Evolutionary conservation across 2,113 vertebrate genomes (phyloP).

Genomic region (Larimichthys crocea): DNA sequence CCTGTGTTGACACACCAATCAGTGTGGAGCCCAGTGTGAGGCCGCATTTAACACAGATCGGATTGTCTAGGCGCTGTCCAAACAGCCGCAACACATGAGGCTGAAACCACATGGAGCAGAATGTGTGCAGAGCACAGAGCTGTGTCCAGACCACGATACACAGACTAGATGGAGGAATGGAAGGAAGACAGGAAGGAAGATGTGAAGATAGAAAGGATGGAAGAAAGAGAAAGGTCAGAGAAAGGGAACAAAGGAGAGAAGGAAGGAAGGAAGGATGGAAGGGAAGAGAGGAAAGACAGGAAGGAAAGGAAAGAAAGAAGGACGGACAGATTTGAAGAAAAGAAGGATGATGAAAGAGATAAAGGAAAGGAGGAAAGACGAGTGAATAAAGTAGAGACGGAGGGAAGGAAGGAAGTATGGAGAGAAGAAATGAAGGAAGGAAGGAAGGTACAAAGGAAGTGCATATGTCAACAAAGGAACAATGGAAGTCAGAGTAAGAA

Average conservation of each 20-base stretch:
- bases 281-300: too few species aligned
- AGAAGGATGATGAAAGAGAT: not conserved
- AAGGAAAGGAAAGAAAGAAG: not conserved
- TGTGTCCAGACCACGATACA: constrained; percentile 23
- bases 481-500: too few species aligned
- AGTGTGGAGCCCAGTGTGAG: constrained; percentile 55
- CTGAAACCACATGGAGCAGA: constrained; percentile 29
- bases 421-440: not conserved
- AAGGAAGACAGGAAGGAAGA: not conserved
- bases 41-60: constrained; percentile 66
- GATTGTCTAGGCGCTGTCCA: constrained; percentile 58
- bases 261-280: not conserved
- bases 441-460: not conserved
- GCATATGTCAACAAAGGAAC: too few species aligned
- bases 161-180: not conserved
- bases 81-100: constrained; percentile 54
- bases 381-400: not conserved
- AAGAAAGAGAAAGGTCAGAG: too few species aligned
- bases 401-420: not conserved
- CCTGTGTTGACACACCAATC: constrained; percentile 77
- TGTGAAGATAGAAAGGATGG: too few species aligned
- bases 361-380: not conserved
- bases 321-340: too few species aligned
- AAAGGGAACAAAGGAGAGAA: not conserved
- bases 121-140: constrained; percentile 52